Percentiles rank a stretch among this genome's conserved stretches.
These are phyloP conservation scores for Ecliptopera silaceata DNA, from an alignment of 2,888 invertebrate genomes.

Conservation along the genomic window DNA sequence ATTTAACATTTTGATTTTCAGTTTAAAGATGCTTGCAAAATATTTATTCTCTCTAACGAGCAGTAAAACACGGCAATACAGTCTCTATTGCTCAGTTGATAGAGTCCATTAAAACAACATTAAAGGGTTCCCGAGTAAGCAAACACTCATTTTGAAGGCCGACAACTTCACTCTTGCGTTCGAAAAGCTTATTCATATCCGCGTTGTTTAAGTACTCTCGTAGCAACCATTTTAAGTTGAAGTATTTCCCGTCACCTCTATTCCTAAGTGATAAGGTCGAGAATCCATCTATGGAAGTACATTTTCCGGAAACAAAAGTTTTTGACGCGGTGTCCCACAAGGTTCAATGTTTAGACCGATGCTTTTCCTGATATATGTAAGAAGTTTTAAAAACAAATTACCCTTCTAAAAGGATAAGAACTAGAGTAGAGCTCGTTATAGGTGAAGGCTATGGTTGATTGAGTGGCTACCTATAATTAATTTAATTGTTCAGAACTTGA, in stretches of 20 bases:
- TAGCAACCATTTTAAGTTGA: constrained; percentile 34
- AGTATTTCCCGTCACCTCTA: constrained; percentile 35
- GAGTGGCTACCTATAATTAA: constrained; percentile 9
- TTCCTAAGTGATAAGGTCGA: constrained; percentile 40
- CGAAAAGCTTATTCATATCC: constrained; percentile 70
- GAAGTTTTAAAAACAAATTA: constrained; percentile 2
- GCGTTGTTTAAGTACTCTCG: constrained; percentile 53
- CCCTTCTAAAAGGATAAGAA: constrained; percentile 40
- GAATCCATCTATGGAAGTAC: constrained; percentile 22
- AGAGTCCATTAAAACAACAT: constrained; percentile 26
- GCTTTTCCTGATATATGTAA: constrained; percentile 46
- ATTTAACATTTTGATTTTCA: constrained; percentile 15
- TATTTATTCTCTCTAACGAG: constrained; percentile 15
- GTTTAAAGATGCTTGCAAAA: constrained; percentile 12
- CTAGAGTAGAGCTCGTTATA: constrained; percentile 11
- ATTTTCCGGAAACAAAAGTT: constrained; percentile 34
- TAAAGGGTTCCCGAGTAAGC: constrained; percentile 41
- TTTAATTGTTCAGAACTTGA: constrained; percentile 7
- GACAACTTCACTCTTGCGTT: constrained; percentile 66
- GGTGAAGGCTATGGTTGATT: constrained; percentile 18
- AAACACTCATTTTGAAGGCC: constrained; percentile 63
- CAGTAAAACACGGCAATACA: constrained; percentile 14
- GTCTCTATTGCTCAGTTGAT: constrained; percentile 23
- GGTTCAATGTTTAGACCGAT: constrained; percentile 47
- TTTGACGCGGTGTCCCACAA: constrained; percentile 46